A percentile compares a stretch with the other conserved stretches of the same genome.
These are phyloP conservation scores for Charanyca ferruginea DNA, from an alignment of 2,888 invertebrate species.

Conservation along the genomic window DNA sequence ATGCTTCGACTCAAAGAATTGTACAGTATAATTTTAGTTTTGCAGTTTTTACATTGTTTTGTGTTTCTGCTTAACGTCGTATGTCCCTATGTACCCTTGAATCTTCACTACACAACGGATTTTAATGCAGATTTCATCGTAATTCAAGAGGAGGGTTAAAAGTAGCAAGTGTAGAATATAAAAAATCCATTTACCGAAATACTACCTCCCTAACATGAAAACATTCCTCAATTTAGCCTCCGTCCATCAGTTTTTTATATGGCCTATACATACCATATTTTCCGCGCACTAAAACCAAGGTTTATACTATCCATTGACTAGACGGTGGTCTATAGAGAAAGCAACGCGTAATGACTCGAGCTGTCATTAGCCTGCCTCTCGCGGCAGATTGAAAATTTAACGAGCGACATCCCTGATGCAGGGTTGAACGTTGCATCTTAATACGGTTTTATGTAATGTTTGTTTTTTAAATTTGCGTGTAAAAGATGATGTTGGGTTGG, in stretches of 20 bases:
- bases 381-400: conserved; percentile 65
- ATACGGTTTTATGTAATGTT: conserved; percentile 50
- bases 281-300: conserved; percentile 37
- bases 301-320: conserved; percentile 60
- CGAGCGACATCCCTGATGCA: conserved; percentile 60
- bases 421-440: conserved; percentile 52
- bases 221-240: background rate
- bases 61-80: too few relatives aligned
- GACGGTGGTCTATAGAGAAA: conserved; percentile 52
- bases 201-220: background rate
- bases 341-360: conserved; percentile 71
- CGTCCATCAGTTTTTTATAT: too few relatives aligned
- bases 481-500: conserved; percentile 1
- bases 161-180: too few relatives aligned
- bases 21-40: too few relatives aligned
- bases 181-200: too few relatives aligned
- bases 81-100: too few relatives aligned
- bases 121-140: too few relatives aligned
- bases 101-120: too few relatives aligned
- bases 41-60: too few relatives aligned
- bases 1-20: too few relatives aligned
- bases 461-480: conserved; percentile 56
- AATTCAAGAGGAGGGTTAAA: too few relatives aligned
- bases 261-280: conserved; percentile 40
- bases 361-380: conserved; percentile 71